Evolutionary conservation across 2,888 invertebrate genomes (phyloP).

Genomic region (Agonopterix subpropinquella): DNA sequence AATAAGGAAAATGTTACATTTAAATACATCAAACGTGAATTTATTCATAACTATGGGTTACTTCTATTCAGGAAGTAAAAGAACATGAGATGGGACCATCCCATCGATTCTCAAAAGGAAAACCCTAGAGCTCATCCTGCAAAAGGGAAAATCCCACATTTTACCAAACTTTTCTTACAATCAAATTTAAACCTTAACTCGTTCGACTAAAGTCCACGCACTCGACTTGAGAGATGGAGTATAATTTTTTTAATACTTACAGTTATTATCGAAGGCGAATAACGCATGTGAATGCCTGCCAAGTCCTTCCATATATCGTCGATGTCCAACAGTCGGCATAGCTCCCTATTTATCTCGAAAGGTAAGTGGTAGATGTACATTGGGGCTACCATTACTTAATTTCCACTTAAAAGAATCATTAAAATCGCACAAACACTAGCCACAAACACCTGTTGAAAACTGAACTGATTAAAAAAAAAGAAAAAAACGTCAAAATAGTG

Average conservation of each 20-base stretch:
- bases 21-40: no score
- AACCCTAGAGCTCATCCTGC: not conserved
- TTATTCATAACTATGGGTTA: no score
- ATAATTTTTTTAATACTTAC: slow-evolving; percentile 40
- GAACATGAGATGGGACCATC: no score
- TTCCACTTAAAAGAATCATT: not conserved
- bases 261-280: slow-evolving; percentile 75
- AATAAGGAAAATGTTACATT: no score
- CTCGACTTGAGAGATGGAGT: not conserved
- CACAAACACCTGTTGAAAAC: slow-evolving; percentile 4
- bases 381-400: slow-evolving; percentile 14
- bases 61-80: no score
- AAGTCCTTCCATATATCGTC: slow-evolving; percentile 88
- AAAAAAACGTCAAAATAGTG: no score
- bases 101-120: no score
- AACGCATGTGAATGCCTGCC: slow-evolving; percentile 80
- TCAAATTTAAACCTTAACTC: no score
- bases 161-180: no score
- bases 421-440: not conserved
- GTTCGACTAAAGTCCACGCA: no score
- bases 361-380: slow-evolving; percentile 85
- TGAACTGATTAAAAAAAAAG: no score
- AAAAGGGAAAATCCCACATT: slow-evolving; percentile 35
- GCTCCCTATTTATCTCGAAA: slow-evolving; percentile 77
- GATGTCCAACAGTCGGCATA: slow-evolving; percentile 87